Conservation (phyloP, 92 coral and sea anemone species). For the Muricea muricata region DNA sequence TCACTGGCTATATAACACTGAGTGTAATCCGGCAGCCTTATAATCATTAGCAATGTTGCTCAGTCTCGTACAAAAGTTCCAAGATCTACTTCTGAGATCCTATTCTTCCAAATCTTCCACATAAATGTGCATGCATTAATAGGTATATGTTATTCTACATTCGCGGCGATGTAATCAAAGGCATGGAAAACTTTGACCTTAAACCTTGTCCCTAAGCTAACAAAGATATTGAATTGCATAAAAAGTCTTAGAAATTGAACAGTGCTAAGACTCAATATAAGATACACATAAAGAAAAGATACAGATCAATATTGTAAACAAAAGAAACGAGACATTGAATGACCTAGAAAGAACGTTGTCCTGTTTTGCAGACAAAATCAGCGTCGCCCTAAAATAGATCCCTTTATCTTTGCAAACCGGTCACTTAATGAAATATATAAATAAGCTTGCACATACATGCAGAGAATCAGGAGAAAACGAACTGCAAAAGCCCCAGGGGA, state of each 20-base stretch:
- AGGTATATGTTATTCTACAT: too few species aligned
- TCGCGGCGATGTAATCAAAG: too few species aligned
- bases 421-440: background rate
- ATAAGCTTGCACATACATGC: background rate
- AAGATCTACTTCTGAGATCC: too few species aligned
- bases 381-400: background rate
- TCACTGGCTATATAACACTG: too few species aligned
- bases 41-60: too few species aligned
- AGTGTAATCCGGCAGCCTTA: too few species aligned
- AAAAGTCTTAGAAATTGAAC: background rate
- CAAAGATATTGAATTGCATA: background rate
- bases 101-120: too few species aligned
- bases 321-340: background rate
- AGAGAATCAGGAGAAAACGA: too few species aligned
- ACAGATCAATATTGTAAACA: background rate
- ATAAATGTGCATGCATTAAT: too few species aligned
- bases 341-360: background rate
- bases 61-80: too few species aligned
- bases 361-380: background rate
- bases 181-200: background rate
- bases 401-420: background rate
- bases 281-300: background rate
- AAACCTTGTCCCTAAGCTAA: background rate
- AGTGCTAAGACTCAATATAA: background rate
- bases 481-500: too few species aligned